Percentiles rank a stretch among this genome's conserved stretches.
Evolutionary conservation across 1,140 invertebrate genomes (phyloP).

Genomic region (Battus philenor): DNA sequence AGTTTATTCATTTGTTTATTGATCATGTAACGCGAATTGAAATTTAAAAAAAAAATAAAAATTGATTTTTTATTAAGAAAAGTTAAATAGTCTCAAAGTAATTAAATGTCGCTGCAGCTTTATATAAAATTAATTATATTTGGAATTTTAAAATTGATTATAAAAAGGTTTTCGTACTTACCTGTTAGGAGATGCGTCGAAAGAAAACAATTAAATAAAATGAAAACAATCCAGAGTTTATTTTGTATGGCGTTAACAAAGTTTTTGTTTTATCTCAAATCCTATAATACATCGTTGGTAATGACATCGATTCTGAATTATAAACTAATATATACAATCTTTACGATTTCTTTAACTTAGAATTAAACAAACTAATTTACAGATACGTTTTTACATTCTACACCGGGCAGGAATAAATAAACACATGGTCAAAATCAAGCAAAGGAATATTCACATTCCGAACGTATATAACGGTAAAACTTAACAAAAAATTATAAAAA

Average conservation of each 20-base stretch:
- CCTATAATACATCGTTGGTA: constrained; percentile 72
- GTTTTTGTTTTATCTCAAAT: constrained; percentile 40
- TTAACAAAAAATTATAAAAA: constrained; percentile 45
- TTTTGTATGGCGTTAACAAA: constrained; percentile 73
- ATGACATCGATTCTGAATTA: constrained; percentile 64
- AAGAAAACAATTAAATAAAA: constrained; percentile 65
- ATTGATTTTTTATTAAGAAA: too few species aligned
- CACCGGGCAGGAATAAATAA: constrained; percentile 57
- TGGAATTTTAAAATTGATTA: too few species aligned
- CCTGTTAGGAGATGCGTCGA: constrained; percentile 10
- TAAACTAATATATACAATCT: constrained; percentile 62
- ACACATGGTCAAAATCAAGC: constrained; percentile 32
- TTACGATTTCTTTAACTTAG: constrained; percentile 50
- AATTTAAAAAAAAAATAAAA: too few species aligned
- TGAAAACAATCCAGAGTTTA: constrained; percentile 73
- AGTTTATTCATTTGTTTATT: too few species aligned
- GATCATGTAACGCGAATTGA: too few species aligned
- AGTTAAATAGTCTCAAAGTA: too few species aligned
- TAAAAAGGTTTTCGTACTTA: neutral
- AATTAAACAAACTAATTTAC: constrained; percentile 55
- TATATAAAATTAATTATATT: too few species aligned
- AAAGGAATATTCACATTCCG: constrained; percentile 21
- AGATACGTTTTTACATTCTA: constrained; percentile 42
- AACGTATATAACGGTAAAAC: constrained; percentile 45
- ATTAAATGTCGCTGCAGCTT: too few species aligned